Conservation (phyloP, 2,797 vertebrate species). For the Sebastes matsubarae region DNA sequence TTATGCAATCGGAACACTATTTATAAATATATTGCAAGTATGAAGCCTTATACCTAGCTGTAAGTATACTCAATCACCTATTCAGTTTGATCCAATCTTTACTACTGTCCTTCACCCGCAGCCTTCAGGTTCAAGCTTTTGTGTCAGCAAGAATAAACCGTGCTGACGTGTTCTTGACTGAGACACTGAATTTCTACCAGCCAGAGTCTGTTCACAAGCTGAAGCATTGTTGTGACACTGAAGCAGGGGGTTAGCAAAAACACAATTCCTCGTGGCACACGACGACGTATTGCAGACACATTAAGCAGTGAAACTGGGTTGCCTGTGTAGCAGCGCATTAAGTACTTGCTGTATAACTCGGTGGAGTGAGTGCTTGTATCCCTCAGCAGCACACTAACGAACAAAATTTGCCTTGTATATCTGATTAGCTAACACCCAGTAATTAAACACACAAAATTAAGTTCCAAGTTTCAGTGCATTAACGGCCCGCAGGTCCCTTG, state of each 20-base stretch:
- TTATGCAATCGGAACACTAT: background rate
- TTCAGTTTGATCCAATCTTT: slow-evolving; percentile 5
- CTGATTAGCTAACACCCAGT: slow-evolving; percentile 45
- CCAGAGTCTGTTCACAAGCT: background rate
- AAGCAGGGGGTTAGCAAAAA: slow-evolving; percentile 4
- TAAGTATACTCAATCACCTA: background rate
- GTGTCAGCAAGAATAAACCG: slow-evolving; percentile 21
- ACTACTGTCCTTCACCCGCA: slow-evolving; percentile 1
- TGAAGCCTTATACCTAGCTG: background rate
- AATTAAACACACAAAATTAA: slow-evolving; percentile 66
- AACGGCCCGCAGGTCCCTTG: slow-evolving; percentile 8
- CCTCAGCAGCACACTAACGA: slow-evolving; percentile 32
- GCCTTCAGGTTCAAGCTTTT: slow-evolving; percentile 1
- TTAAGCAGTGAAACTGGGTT: slow-evolving; percentile 18
- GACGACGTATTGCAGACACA: slow-evolving; percentile 2
- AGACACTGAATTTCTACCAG: slow-evolving; percentile 13
- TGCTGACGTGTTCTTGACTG: slow-evolving; percentile 28
- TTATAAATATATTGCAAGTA: background rate
- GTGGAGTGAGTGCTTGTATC: slow-evolving; percentile 11
- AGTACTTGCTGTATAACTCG: background rate
- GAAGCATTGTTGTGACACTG: background rate
- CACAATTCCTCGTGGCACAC: background rate
- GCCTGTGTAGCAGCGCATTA: slow-evolving; percentile 9
- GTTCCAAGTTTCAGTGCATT: slow-evolving; percentile 24
- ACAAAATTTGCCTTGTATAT: slow-evolving; percentile 45